Evolutionary conservation across 1,140 invertebrate genomes (phyloP), one percentile per base, ranked within the genome.

Genomic region (Metopolophium dirhodum): DNA sequence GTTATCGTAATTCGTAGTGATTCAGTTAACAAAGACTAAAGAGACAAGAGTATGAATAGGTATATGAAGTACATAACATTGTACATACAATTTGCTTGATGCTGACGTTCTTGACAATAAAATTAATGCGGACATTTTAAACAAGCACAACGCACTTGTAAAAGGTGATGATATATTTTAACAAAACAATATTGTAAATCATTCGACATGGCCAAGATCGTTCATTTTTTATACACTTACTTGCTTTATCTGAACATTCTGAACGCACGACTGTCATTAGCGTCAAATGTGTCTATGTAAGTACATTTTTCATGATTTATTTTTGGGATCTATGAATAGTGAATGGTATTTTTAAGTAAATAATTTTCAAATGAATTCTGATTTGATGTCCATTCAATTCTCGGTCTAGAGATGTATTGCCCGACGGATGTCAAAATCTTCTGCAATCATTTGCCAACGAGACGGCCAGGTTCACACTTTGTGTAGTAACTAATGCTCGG

Each of bases 381-480:
- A 14, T n/a, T n/a, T 77, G 61, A n/a, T 77, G 30, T n/a, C 14
- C 0, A 77, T 77, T 77, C 14, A n/a, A n/a, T 89, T 35, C 30
- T 91, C 23, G 22, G 7, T 93, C 3, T 77, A 90, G 93, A 77
- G 57, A 47, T 18, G 22, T 90, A 9, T 23, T 90, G 49, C 94
- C 91, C 2, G 94, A 94, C 41, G 93, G 92, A 61, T 94, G 94
- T 90, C 90, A 94, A 91, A 77, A 61, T 41, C 68, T 94, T 7
- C 68, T 94, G 37, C 93, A 94, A 88, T 49, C 47, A 7, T 94
- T 94, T 94, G 94, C 94, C 7, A 90, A 93, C 7, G 91, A 92
- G 57, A 94, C 94, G 0, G 93, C 94, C 18, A 94, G 94, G 86
- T 94, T 94, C 54, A 94, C 94, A 7, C n/a, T 88, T 20, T 94